Percentiles rank a stretch among this genome's conserved stretches.
Conservation (phyloP, 2,797 vertebrate genomes). For the Smutsia temminckii region DNA sequence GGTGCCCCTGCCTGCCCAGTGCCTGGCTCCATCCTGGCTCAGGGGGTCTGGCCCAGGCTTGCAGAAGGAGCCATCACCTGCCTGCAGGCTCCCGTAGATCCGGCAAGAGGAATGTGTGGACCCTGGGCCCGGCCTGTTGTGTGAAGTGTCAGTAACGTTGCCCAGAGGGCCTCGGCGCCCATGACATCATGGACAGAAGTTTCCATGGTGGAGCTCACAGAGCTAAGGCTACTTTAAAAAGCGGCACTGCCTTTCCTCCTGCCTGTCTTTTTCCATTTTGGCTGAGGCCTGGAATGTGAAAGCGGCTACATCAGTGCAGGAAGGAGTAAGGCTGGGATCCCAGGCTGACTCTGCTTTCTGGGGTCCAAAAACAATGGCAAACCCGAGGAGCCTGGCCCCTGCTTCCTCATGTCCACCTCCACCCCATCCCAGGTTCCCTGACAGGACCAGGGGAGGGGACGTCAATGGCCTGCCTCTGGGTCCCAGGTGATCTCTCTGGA, state of each 20-base stretch:
- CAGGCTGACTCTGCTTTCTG: not conserved
- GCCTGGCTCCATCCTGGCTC: constrained; percentile 35
- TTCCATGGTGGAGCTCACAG: constrained; percentile 12
- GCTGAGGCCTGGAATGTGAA: constrained; percentile 42
- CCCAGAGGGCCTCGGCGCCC: constrained; percentile 29
- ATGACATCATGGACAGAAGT: constrained; percentile 35
- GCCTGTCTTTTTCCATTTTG: constrained; percentile 58
- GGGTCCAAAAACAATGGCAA: not conserved
- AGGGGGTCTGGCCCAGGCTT: not conserved
- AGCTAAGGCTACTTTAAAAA: constrained; percentile 49
- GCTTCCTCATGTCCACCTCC: not conserved
- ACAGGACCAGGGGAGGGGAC: too few species aligned
- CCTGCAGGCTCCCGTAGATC: not conserved
- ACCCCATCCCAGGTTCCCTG: not conserved
- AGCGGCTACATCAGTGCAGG: not conserved
- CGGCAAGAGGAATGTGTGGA: not conserved
- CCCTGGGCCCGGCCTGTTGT: not conserved
- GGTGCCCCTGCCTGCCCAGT: not conserved
- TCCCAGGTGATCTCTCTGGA: not conserved
- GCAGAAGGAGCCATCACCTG: not conserved
- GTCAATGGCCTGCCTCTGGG: not conserved
- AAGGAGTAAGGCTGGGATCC: not conserved
- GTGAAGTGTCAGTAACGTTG: not conserved
- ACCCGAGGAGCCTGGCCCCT: not conserved
- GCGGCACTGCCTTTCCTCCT: not conserved